Evolutionary conservation across 2,113 vertebrate species (phyloP).

Genomic region (Hydrolagus affinis): DNA sequence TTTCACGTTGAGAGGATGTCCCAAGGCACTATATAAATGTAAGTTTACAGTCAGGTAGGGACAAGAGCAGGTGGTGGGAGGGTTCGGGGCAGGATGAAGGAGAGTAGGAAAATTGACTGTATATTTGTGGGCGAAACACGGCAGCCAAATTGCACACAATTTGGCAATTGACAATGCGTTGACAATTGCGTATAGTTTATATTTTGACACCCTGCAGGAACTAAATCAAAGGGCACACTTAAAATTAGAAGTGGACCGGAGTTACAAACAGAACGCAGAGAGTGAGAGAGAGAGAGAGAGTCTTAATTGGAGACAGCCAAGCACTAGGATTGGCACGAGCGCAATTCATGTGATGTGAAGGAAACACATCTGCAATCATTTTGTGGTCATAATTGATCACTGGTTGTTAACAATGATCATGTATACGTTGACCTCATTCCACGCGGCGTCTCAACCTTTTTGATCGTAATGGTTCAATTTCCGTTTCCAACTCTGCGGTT

Average conservation of each 20-base stretch:
- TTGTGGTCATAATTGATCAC: constrained; percentile 14
- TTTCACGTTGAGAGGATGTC: too few species aligned
- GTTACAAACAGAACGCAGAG: background rate
- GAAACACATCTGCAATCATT: constrained; percentile 28
- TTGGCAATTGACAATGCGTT: too few species aligned
- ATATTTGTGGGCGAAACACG: too few species aligned
- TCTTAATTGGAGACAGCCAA: background rate
- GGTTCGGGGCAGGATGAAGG: too few species aligned
- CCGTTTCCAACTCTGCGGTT: background rate
- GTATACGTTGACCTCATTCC: background rate
- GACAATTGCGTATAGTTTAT: too few species aligned
- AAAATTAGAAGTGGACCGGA: background rate
- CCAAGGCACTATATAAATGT: too few species aligned
- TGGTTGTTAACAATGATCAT: background rate
- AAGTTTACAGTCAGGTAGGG: too few species aligned
- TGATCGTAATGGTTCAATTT: background rate
- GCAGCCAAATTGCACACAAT: too few species aligned
- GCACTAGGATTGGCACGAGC: background rate
- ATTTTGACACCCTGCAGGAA: too few species aligned
- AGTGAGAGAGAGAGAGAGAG: background rate
- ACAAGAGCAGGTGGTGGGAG: too few species aligned
- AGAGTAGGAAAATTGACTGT: too few species aligned
- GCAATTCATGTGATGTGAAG: background rate
- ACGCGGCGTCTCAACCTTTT: background rate
- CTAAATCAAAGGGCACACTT: background rate